Percentiles rank a stretch among this genome's conserved stretches.
phyloP scores from a whole-genome alignment of 2,797 vertebrate species.

The Danionella dracula region DNA sequence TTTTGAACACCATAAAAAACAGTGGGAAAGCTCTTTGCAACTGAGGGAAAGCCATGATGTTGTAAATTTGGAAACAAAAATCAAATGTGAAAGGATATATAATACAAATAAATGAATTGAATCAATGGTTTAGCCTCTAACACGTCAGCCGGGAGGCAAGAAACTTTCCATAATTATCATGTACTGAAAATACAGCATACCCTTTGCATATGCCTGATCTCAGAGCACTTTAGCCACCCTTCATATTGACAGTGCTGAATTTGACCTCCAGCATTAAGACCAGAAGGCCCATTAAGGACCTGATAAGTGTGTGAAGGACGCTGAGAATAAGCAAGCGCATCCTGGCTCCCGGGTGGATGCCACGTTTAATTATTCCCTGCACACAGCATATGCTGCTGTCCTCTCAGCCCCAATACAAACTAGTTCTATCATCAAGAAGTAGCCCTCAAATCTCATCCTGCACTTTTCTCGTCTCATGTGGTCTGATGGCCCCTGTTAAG shows the following conservation, averaged over 20 bases:
- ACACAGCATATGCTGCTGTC: slow-evolving; percentile 28
- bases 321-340: slow-evolving; percentile 11
- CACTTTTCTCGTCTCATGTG: slow-evolving; percentile 11
- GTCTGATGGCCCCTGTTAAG: not conserved
- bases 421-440: slow-evolving; percentile 1
- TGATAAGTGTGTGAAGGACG: slow-evolving; percentile 26
- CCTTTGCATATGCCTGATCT: slow-evolving; percentile 16
- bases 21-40: too few species aligned
- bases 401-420: slow-evolving; percentile 30
- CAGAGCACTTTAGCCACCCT: slow-evolving; percentile 39
- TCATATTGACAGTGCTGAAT: slow-evolving; percentile 30
- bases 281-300: slow-evolving; percentile 33
- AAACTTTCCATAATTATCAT: slow-evolving; percentile 9
- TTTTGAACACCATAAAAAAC: too few species aligned
- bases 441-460: not conserved
- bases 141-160: not conserved
- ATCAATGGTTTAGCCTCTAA: not conserved
- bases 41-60: too few species aligned
- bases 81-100: too few species aligned
- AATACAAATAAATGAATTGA: not conserved
- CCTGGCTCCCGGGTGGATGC: slow-evolving; percentile 5
- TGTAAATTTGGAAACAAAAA: too few species aligned
- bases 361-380: slow-evolving; percentile 37
- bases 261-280: slow-evolving; percentile 34
- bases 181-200: slow-evolving; percentile 19